Conservation (phyloP, 2,797 vertebrate species). For the Zalophus californianus region DNA sequence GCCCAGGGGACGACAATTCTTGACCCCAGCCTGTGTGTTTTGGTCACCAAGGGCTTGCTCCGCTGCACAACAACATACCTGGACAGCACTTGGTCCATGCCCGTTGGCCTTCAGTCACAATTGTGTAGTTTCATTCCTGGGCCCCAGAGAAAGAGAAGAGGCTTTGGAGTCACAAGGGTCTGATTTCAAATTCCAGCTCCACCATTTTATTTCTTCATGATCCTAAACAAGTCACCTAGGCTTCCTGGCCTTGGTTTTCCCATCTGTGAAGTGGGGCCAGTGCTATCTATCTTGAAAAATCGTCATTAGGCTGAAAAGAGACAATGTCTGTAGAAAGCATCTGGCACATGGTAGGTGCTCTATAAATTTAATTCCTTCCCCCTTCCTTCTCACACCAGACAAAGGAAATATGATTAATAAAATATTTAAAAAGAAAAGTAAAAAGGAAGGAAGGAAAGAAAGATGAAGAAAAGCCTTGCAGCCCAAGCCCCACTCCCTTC, state of each 20-base stretch:
- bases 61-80: accelerated
- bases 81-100: background rate
- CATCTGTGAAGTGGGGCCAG: background rate
- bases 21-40: background rate
- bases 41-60: background rate
- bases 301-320: background rate
- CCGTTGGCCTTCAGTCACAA: background rate
- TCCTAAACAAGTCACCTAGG: background rate
- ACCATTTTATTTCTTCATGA: background rate
- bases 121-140: background rate
- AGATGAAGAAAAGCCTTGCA: background rate
- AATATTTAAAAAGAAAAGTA: background rate
- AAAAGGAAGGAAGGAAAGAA: background rate
- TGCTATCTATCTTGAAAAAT: background rate
- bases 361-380: background rate
- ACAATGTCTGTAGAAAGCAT: background rate
- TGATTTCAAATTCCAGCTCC: background rate
- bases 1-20: background rate
- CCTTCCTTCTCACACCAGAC: background rate
- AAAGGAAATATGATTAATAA: background rate
- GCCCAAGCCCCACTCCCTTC: background rate
- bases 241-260: background rate
- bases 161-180: background rate
- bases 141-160: background rate
- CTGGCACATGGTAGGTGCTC: background rate